These are phyloP conservation scores for Drosophila parvula DNA, from an alignment of 1,140 invertebrate genomes.

Conservation along the genomic window DNA sequence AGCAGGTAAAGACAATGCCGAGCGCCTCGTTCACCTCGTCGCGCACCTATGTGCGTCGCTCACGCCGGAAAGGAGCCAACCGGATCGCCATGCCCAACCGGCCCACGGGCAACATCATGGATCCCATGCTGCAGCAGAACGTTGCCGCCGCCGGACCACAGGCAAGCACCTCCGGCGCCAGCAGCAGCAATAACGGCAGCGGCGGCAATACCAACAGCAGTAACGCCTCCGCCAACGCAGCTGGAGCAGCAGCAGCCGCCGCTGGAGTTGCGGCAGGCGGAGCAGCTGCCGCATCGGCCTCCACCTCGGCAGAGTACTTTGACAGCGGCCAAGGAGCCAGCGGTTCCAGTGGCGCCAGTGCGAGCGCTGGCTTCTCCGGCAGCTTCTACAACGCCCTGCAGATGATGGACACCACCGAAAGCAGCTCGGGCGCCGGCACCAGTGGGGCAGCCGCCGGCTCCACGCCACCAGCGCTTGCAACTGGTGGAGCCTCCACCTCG, in stretches of 20 bases:
- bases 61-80: conserved; percentile 93
- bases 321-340: conserved; percentile 67
- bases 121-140: conserved; percentile 86
- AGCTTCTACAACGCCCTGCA: conserved; percentile 64
- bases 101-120: conserved; percentile 86
- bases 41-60: conserved; percentile 91
- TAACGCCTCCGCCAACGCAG: conserved; percentile 7
- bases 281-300: conserved; percentile 23
- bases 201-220: conserved; percentile 8
- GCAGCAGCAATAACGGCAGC: not conserved
- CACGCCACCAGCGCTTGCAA: conserved; percentile 32
- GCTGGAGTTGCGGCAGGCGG: conserved; percentile 12
- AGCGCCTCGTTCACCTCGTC: conserved; percentile 95
- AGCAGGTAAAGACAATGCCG: conserved; percentile 89
- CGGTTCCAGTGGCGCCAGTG: conserved; percentile 20
- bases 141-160: conserved; percentile 86
- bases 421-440: conserved; percentile 28
- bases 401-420: conserved; percentile 71
- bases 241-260: conserved; percentile 6
- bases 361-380: conserved; percentile 37
- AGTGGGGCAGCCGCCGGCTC: conserved; percentile 29
- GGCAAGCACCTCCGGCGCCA: conserved; percentile 43
- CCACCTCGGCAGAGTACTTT: conserved; percentile 62
- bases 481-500: conserved; percentile 41
- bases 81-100: conserved; percentile 92